phyloP scores from a whole-genome alignment of 2,888 invertebrate species.

The Pollenia amentaria region DNA sequence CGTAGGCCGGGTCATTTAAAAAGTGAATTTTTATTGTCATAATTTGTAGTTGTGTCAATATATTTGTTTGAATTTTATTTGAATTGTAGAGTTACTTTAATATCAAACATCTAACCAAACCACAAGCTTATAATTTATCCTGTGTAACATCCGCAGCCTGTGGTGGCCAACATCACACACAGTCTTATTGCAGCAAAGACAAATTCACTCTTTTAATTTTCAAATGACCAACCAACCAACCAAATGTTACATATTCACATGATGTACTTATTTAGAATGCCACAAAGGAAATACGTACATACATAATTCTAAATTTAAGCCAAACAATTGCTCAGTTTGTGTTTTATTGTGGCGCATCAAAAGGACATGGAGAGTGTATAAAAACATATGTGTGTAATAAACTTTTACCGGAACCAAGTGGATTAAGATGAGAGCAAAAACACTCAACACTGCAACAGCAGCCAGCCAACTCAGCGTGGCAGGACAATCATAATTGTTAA shows the following conservation, averaged over 20 bases:
- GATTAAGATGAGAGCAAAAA: slow-evolving; percentile 52
- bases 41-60: background rate
- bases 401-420: slow-evolving; percentile 65
- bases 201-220: slow-evolving; percentile 35
- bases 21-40: too few relatives aligned
- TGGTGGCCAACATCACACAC: slow-evolving; percentile 43
- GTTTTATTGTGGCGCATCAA: background rate
- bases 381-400: slow-evolving; percentile 38
- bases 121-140: slow-evolving; percentile 56
- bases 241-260: slow-evolving; percentile 3
- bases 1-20: too few relatives aligned
- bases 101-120: background rate
- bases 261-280: slow-evolving; percentile 1
- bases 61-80: background rate
- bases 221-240: slow-evolving; percentile 48
- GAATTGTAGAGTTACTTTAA: background rate
- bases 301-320: background rate
- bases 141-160: slow-evolving; percentile 66
- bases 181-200: slow-evolving; percentile 40
- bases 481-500: slow-evolving; percentile 59
- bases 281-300: background rate
- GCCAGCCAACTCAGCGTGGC: slow-evolving; percentile 37
- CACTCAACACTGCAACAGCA: slow-evolving; percentile 14
- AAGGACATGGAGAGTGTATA: slow-evolving; percentile 1
- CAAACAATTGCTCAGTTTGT: slow-evolving; percentile 23